A percentile compares a stretch with the other conserved stretches of the same genome.
Evolutionary conservation across 1,140 invertebrate genomes (phyloP).

Genomic region (Carposina sasakii): DNA sequence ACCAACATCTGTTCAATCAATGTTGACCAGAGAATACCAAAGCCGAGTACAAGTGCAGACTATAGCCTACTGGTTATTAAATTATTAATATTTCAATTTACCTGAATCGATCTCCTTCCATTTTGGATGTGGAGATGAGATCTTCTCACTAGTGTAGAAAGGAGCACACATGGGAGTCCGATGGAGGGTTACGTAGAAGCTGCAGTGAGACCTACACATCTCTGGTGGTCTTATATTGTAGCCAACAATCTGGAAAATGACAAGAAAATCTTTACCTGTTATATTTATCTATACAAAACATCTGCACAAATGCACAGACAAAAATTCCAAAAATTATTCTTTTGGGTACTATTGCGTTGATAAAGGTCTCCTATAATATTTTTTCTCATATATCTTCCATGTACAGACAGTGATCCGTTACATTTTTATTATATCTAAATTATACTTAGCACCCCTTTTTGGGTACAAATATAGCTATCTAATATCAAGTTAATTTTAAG

Average conservation of each 20-base stretch:
- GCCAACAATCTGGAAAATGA: slow-evolving; percentile 59
- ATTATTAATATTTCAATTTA: slow-evolving; percentile 12
- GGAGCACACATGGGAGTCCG: slow-evolving; percentile 85
- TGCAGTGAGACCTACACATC: slow-evolving; percentile 60
- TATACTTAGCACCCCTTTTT: too few relatives aligned
- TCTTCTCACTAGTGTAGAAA: slow-evolving; percentile 89
- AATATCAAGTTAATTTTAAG: too few relatives aligned
- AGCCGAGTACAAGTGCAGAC: too few relatives aligned
- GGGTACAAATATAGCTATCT: too few relatives aligned
- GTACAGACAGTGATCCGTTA: neutral
- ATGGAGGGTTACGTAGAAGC: slow-evolving; percentile 86
- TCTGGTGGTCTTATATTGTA: slow-evolving; percentile 67
- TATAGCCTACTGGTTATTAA: too few relatives aligned
- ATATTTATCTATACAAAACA: slow-evolving; percentile 7
- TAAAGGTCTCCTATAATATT: neutral
- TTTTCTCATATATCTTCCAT: neutral
- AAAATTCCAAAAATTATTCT: neutral
- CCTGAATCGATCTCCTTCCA: slow-evolving; percentile 82
- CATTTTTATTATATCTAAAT: neutral
- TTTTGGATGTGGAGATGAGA: slow-evolving; percentile 81
- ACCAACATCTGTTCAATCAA: too few relatives aligned
- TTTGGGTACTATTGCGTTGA: slow-evolving; percentile 14
- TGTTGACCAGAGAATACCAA: too few relatives aligned
- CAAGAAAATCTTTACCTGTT: slow-evolving; percentile 14
- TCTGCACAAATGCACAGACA: neutral